Evolutionary conservation across 2,888 invertebrate genomes (phyloP), one percentile per base, ranked within the genome.

Genomic region (Habrosyne pyritoides): DNA sequence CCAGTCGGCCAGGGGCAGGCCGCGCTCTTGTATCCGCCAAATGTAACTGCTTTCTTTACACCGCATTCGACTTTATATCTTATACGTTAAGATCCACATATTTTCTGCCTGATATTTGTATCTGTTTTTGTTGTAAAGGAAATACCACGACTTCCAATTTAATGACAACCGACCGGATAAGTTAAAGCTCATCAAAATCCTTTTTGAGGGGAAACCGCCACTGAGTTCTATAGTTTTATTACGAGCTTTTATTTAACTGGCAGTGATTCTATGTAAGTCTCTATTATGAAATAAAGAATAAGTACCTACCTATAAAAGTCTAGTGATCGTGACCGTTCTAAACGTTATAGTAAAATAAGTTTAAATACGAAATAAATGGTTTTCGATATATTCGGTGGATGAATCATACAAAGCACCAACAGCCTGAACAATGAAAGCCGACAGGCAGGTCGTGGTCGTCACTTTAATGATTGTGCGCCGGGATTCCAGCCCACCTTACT

Each of bases 371-470:
- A 26, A 47, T 26, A n/a, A 49, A 26, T 26, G 18, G 4, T 14
- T 28, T 12, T 28, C 8, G 49, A 24, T 26, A 49, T 24, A 8
- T 26, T 28, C 26, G 26, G 24, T 24, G 47, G 3, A n/a, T 47
- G 8, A 75, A 69, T 77, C 71, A 85, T 83, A 84, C 81, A 83
- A 82, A 84, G 76, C 74, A 75, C 65, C 79, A 73, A 75, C 65
- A 79, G 75, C 74, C 72, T 78, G 81, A 84, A 87, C 87, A 87
- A 88, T 86, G 83, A 84, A 84, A 83, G 83, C 84, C 74, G 84
- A 79, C 77, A 72, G 78, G 79, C 83, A 81, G 81, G 82, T 85
- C 85, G 80, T 73, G 78, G 75, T 74, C 76, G 77, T 71, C 75
- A 75, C 72, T 76, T 80, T 81, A 83, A 84, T 82, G 81, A 77